These are phyloP conservation scores for Turritopsis dohrnii DNA, from an alignment of 30 jellyfish, hydroid and myxozoan species.

Conservation along the genomic window DNA sequence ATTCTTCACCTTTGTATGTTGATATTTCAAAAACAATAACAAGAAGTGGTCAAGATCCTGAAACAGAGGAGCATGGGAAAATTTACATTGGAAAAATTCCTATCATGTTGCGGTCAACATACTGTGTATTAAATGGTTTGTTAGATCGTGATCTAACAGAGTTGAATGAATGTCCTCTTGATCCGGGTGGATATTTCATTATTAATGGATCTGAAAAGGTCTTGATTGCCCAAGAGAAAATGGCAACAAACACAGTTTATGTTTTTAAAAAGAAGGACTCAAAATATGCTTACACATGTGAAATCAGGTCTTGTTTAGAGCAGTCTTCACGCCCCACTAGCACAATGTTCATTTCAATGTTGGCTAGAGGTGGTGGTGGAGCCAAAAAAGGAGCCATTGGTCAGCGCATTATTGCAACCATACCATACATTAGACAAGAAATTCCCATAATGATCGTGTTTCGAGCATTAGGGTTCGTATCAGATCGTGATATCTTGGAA, in stretches of 20 bases:
- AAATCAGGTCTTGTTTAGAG: conserved; percentile 87
- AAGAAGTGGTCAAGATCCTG: conserved; percentile 80
- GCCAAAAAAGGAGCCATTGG: conserved; percentile 98
- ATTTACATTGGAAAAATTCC: conserved; percentile 98
- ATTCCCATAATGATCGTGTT: conserved; percentile 97
- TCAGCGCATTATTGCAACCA: conserved; percentile 94
- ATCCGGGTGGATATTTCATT: conserved; percentile 99
- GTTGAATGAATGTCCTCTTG: conserved; percentile 98
- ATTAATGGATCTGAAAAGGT: conserved; percentile 99
- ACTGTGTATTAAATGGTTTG: conserved; percentile 77
- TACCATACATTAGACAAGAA: conserved; percentile 97
- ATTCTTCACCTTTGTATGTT: conserved; percentile 96
- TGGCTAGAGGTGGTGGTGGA: conserved; percentile 97
- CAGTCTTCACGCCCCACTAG: conserved; percentile 99
- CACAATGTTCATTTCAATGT: conserved; percentile 86
- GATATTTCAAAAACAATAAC: conserved; percentile 90
- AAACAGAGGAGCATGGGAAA: conserved; percentile 81
- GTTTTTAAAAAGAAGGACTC: conserved; percentile 97
- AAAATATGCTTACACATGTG: conserved; percentile 94
- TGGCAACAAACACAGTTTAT: conserved; percentile 99
- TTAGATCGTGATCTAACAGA: conserved; percentile 97
- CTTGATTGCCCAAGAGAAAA: conserved; percentile 98
- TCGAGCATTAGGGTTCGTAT: conserved; percentile 99
- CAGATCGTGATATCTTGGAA: conserved; percentile 95
- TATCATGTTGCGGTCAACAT: conserved; percentile 95